Base-by-base conservation (phyloP, 2,888 invertebrate genomes). In the Limnephilus auricula region DNA sequence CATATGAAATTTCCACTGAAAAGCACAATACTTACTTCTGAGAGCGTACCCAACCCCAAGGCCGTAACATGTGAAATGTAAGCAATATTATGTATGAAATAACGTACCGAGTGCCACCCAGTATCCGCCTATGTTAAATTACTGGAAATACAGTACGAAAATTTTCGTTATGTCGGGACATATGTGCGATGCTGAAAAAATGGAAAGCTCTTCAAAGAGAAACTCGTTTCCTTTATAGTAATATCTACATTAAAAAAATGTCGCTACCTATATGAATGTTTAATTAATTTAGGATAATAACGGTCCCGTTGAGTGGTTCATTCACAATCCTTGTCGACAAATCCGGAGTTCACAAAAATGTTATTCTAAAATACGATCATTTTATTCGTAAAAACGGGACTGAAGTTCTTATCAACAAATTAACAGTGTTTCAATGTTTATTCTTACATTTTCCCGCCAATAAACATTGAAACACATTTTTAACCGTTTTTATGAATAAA, bases 81-180 rank as follows among this genome's bases (percentile, higher is more conserved):
- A 91, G 92, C 92, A 92, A 92, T 92, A 92, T 92, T 92, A 92
- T 91, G 92, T 92, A 92, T 92, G 92, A 92, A 92, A 92, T 91
- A 92, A 92, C 90, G 92, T 92, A 90, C 90, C 65, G 65, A 65
- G 65, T 65, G 65, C 65, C 65, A 50, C 50, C 50, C 18, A 50
- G 50, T 18, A n/a, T 25, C 25, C 65, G 25, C n/a, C 65, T 65
- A 65, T 65, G 65, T 25, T 9, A 65, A 65, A n/a, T 65, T 65
- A 92, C 92, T 90, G 92, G 91, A 92, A 92, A 92, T 90, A 88
- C 82, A 89, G 90, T 79, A 92, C 91, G 92, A 91, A 92, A 91
- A 92, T 90, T 92, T 79, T 89, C 82, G 65, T 90, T 90, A 90
- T 86, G 50, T 86, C 85, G 86, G 82, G 32, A 79, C 10, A 89